Evolutionary conservation across 2,888 invertebrate genomes (phyloP).

Genomic region (Apamea crenata): DNA sequence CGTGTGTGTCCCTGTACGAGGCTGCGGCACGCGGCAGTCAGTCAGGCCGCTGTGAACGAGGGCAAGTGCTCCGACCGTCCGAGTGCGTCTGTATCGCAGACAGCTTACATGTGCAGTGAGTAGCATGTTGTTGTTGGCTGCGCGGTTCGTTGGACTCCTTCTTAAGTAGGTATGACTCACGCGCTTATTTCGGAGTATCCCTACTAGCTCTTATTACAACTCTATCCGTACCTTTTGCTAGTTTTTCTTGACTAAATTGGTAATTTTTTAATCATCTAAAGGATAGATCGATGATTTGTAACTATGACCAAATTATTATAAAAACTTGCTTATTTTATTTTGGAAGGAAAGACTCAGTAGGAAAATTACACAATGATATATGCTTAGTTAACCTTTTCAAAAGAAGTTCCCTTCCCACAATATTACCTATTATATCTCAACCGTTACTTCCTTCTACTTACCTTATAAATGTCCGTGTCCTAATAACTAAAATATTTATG

Average conservation of each 20-base stretch:
- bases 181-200: neutral
- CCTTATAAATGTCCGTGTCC: neutral
- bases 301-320: neutral
- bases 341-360: neutral
- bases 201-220: neutral
- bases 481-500: slow-evolving; percentile 18
- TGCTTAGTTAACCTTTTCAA: neutral
- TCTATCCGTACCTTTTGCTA: neutral
- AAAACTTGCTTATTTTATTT: neutral
- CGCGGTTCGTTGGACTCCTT: neutral
- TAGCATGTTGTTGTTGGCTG: slow-evolving; percentile 10
- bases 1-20: neutral
- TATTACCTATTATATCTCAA: neutral
- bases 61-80: neutral
- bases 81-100: neutral
- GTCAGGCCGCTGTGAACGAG: neutral
- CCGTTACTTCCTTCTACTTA: neutral
- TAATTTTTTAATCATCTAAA: neutral
- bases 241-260: neutral
- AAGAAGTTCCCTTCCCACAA: neutral
- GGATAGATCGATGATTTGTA: neutral
- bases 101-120: slow-evolving; percentile 17
- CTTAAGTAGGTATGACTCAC: neutral
- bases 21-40: neutral
- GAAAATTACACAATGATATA: neutral